Evolutionary conservation across 2,888 invertebrate species (phyloP).

Genomic region (Ichneumon xanthorius): DNA sequence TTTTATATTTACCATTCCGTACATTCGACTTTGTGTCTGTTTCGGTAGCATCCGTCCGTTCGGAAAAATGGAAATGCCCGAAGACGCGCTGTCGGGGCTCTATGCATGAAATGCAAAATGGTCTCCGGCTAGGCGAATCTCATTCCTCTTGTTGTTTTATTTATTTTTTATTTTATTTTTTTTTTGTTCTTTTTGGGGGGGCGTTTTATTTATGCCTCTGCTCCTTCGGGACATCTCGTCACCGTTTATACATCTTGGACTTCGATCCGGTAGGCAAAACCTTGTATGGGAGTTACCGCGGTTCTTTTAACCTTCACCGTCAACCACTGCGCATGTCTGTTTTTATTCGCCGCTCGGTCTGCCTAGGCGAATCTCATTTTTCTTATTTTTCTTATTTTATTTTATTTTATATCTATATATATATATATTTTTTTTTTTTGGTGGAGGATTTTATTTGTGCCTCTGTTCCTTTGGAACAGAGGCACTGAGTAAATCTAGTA

Average conservation of each 20-base stretch:
- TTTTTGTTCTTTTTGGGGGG: not conserved
- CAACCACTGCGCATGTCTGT: not conserved
- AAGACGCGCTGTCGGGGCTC: constrained; percentile 1
- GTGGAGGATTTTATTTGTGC: not conserved
- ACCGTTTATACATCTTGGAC: not conserved
- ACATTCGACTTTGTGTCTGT: constrained; percentile 10
- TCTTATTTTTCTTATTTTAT: not conserved
- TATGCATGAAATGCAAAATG: constrained; percentile 33
- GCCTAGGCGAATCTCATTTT: not conserved
- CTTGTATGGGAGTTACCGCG: not conserved
- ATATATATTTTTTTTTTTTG: constrained; percentile 4
- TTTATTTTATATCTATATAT: constrained; percentile 12
- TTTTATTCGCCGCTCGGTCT: not conserved
- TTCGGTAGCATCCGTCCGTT: constrained; percentile 3
- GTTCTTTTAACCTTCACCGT: not conserved
- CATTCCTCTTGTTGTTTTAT: not conserved
- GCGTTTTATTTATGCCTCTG: not conserved
- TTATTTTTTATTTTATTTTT: constrained; percentile 16
- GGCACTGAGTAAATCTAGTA: too few species aligned
- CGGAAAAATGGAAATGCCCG: constrained; percentile 36
- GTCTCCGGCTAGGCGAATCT: too few species aligned
- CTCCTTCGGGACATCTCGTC: not conserved
- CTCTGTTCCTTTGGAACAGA: not conserved
- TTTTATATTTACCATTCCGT: constrained; percentile 24
- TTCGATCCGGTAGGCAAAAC: not conserved